A percentile compares a stretch with the other conserved stretches of the same genome.
These are phyloP conservation scores for Barnardius zonarius DNA, from an alignment of 2,113 vertebrate genomes.

Conservation along the genomic window DNA sequence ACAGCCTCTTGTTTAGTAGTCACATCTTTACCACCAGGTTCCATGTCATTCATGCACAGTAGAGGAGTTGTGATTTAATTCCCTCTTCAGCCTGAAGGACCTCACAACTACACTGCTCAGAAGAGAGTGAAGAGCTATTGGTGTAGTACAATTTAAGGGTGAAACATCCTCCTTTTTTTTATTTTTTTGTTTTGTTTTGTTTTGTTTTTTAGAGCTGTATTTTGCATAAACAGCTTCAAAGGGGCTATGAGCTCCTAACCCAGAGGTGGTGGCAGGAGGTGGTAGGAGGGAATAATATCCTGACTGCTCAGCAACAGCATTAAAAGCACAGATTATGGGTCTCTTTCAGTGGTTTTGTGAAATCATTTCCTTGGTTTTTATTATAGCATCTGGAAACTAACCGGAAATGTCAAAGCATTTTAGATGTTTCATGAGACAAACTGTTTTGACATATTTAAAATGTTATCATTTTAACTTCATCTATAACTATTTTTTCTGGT, in stretches of 20 bases:
- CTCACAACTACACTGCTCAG: not conserved
- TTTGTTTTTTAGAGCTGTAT: not conserved
- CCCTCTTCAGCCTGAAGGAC: not conserved
- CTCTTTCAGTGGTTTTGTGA: not conserved
- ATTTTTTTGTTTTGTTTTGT: not conserved
- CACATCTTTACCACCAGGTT: not conserved
- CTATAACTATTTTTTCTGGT: not conserved
- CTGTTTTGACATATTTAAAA: not conserved
- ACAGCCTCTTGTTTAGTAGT: not conserved
- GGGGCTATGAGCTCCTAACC: not conserved
- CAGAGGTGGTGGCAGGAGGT: not conserved
- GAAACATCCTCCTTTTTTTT: not conserved
- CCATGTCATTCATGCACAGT: not conserved
- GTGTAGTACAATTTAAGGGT: not conserved
- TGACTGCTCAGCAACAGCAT: not conserved
- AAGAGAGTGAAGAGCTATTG: not conserved
- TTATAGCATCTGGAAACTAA: not conserved
- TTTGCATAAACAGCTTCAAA: not conserved
- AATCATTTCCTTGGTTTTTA: slow-evolving; percentile 2
- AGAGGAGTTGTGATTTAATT: not conserved
- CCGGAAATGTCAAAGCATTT: not conserved
- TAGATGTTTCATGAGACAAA: not conserved
- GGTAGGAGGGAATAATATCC: not conserved
- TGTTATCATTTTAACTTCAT: not conserved
- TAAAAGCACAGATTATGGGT: not conserved